A percentile compares a stretch with the other conserved stretches of the same genome.
Conservation (phyloP, 2,888 invertebrate genomes). For the Diarsia dahlii region DNA sequence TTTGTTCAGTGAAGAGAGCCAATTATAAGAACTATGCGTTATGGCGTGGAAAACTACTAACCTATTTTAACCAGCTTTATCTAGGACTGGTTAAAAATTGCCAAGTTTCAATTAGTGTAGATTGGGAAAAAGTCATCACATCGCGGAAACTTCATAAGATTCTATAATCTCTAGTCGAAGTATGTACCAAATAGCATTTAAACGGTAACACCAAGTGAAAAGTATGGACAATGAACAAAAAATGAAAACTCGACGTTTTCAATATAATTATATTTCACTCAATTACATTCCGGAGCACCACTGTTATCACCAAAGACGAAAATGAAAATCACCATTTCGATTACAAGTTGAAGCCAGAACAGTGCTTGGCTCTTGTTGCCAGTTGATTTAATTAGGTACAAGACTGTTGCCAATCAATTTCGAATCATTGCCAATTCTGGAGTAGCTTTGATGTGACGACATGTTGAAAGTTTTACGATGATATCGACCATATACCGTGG, state of each 20-base stretch:
- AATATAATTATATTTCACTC: not conserved
- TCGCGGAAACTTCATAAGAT: not conserved
- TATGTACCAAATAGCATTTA: not conserved
- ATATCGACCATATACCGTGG: too few relatives aligned
- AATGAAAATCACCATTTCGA: conserved; percentile 49
- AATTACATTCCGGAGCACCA: not conserved
- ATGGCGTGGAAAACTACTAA: not conserved
- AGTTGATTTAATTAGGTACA: conserved; percentile 2
- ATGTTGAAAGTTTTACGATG: too few relatives aligned
- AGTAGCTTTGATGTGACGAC: not conserved
- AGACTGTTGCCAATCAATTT: not conserved
- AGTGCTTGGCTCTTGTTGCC: conserved; percentile 6
- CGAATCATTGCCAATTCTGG: not conserved
- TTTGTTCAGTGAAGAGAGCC: conserved; percentile 19
- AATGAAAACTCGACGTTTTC: not conserved
- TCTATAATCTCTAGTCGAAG: not conserved
- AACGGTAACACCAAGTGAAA: not conserved
- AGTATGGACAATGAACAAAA: too few relatives aligned
- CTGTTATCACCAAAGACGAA: conserved; percentile 26
- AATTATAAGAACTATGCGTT: not conserved
- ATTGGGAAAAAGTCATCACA: not conserved
- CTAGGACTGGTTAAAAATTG: not conserved
- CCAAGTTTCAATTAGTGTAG: not conserved
- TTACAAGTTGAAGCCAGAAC: conserved; percentile 12
- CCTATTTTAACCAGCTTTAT: not conserved